Evolutionary conservation across 2,797 vertebrate species (phyloP), one percentile per base, ranked within the genome.

Genomic region (Orientallactaga sibirica): DNA sequence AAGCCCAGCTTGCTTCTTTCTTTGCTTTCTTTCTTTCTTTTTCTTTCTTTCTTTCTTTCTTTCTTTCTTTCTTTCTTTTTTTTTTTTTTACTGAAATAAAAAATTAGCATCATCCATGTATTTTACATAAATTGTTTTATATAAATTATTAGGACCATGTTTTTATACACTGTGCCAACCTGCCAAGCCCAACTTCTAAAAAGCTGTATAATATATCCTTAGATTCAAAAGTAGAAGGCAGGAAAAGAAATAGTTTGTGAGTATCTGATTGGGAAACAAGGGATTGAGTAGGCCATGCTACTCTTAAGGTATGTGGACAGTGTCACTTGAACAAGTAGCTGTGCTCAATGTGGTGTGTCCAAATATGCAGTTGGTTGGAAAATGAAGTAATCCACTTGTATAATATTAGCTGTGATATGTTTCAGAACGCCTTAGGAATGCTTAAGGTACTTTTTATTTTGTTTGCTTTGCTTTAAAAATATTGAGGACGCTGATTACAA

Each of bases 181-280:
- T 73, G 41, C 20, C 48, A 18, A 78, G 15, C 9, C 79, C 33
- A 48, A 27, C 25, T 88, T 92, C 79, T 48, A 75, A 64, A 74
- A 58, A 73, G 15, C 27, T 80, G 64, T 77, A 19, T 88, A 15
- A 90, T 79, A 7, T 48, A 71, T 24, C 55, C 43, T 73, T 92
- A 67, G 66, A 18, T 94, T 80, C 41, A 67, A 71, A 73, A 78
- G 27, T 64, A 88, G 77, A 89, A 92, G 73, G 33, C 58, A 77
- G 58, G 67, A 68, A 88, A 91, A 89, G 61, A 75, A 58, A 29
- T 1, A 70, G 78, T 90, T 94, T 81, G 68, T 91, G 84, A 91
- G 70, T 95, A 73, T 88, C 92, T 76, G 66, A 77, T 92, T 93
- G 61, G 66, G 78, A 91, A 92, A 78, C 33, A 58, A 67, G 64